phyloP scores from a whole-genome alignment of 2,113 vertebrate genomes.

The Neolamprologus longior region DNA sequence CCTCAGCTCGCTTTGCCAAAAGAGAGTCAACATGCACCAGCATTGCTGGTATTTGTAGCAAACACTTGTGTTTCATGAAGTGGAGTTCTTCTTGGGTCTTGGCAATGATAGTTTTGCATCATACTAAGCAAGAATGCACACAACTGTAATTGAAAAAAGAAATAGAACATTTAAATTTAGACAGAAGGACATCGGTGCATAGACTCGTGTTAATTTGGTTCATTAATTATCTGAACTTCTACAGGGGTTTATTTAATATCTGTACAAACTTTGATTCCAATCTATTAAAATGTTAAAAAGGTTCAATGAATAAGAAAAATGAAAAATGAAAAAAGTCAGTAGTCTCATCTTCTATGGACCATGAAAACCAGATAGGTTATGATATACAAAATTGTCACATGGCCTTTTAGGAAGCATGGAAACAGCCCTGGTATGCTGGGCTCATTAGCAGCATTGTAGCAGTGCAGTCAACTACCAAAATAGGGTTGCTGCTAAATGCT shows the following conservation, averaged over 20 bases:
- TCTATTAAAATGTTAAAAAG: neutral
- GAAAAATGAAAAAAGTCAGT: neutral
- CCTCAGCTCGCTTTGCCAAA: neutral
- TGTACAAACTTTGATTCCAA: neutral
- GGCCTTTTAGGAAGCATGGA: neutral
- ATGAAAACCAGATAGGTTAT: neutral
- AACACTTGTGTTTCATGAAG: neutral
- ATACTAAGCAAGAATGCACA: neutral
- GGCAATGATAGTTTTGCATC: neutral
- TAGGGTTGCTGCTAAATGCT: neutral
- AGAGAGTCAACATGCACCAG: conserved; percentile 2
- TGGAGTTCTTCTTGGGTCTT: neutral
- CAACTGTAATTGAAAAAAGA: neutral
- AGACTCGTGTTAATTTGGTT: neutral
- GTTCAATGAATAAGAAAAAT: neutral
- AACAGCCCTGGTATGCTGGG: neutral
- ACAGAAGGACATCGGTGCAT: neutral
- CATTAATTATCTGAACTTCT: neutral
- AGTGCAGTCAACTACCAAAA: neutral
- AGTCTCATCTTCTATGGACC: neutral
- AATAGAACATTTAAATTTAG: neutral
- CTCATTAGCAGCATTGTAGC: neutral
- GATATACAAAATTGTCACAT: neutral
- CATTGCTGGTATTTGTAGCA: neutral
- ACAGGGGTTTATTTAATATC: neutral